Evolutionary conservation across 2,113 vertebrate species (phyloP), one percentile per base, ranked within the genome.

Genomic region (Thunnus thynnus): DNA sequence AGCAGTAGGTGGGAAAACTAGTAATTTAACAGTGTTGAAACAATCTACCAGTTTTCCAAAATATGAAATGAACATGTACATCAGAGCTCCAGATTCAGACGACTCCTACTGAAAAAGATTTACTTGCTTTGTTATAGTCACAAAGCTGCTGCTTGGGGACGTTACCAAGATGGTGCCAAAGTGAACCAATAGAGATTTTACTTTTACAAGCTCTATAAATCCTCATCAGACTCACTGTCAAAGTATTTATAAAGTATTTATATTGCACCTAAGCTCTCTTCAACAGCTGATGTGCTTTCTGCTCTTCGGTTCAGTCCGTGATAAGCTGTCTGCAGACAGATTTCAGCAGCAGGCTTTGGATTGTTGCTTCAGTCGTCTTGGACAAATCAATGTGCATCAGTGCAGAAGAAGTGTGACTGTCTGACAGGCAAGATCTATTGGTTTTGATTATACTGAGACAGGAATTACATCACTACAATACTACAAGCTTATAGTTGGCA

Each of bases 341-440:
- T 57, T 69, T 79, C 51, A 72, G 51, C 51, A 50, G 13, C 44
- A 66, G 56, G 69, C 71, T 62, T 65, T 20, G 60, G n/a, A 51
- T 13, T 47, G 66, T 17, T 47, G n/a, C 76, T 64, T 70, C 51
- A 8, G 27, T 18, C 5, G 3, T 54, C 44, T 63, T 36, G 47
- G 41, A 72, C 1, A 2, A 48, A 64, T 30, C 16, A 12, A 14
- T 61, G 46, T 20, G 56, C 36, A 52, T 80, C 57, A 72, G 62
- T 32, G 57, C 17, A 54, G 36, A 68, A 27, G 32, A 78, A 6
- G 2, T 12, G 3, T 8, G 2, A 16, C 52, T n/a, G 20, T 55
- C 41, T 66, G 27, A 62, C 12, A 57, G 56, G 36, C 25, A 30
- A 13, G 22, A 36, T 69, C 48, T 57, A 56, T n/a, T 51, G 50